Evolutionary conservation across 2,797 vertebrate species (phyloP), one percentile per base, ranked within the genome.

Genomic region (Natrix natrix): DNA sequence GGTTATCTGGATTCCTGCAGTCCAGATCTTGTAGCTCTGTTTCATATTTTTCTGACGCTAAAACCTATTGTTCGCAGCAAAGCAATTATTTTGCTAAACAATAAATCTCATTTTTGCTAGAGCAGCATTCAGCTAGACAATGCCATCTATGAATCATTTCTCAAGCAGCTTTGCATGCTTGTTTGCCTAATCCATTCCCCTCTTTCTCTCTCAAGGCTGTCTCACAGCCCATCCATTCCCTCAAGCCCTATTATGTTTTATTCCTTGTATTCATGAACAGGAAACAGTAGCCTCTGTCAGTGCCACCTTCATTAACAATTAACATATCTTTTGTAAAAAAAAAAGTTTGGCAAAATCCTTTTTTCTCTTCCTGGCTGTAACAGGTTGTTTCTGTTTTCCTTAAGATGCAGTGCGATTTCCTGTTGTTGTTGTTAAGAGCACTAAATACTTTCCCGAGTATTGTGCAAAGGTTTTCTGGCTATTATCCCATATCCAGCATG

Each of bases 261-360:
- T 95, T 97, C 96, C 96, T 96, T 96, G 91, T 97, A 96, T 97
- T 97, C 97, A 97, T 95, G 95, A 96, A 97, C 97, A 98, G 97
- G 97, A 98, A 98, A 87, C 94, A 10, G 93, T 87, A 60, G 94
- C 90, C 57, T 96, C 93, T 95, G 96, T 96, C 96, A 94, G 96
- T 92, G 87, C 48, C 86, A 88, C 94, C 92, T 91, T 95, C 93
- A 94, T 95, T 96, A 95, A 95, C 97, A 96, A 97, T 94, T 94
- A 88, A 5, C 52, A 93, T 92, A 87, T 92, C 28, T 92, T 78
- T 93, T 89, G 52, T 22, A 32, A 32, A 91, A 93, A 92, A 91
- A 60, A 87, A 91, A 43, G 92, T 93, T 96, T 97, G 94, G 93
- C 95, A 96, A 91, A 94, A 91, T 89, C 66, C 69, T 94, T 74